Evolutionary conservation across 2,797 vertebrate species (phyloP), one percentile per base, ranked within the genome.

Genomic region (Megaceryle alcyon): DNA sequence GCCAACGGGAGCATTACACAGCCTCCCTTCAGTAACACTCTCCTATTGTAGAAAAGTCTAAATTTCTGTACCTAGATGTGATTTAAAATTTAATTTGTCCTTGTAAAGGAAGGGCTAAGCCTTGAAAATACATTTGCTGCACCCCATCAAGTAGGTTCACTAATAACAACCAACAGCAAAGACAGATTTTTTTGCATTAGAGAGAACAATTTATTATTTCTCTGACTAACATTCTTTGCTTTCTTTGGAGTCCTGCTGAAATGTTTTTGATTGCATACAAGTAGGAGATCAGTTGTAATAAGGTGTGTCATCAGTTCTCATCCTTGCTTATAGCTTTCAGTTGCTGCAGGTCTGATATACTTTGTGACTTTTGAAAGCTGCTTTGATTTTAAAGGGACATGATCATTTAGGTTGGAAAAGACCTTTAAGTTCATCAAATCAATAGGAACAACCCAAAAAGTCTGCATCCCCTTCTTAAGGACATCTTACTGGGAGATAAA

Each of bases 181-280:
- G 68, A n/a, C 83, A 94, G 53, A 29, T 37, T 64, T 88, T 88
- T 92, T 91, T 93, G 66, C 43, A 59, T 78, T 93, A 89, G 41
- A 80, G 70, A 89, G 23, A 92, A 66, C 49, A 90, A 56, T 96
- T 97, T 94, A 94, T 95, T 96, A 92, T 94, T 95, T 77, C 81
- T 94, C 86, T 92, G 69, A 61, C 75, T 68, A 90, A 72, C 64
- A 82, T 85, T 75, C 61, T 86, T 84, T 92, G 88, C 77, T 88
- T 91, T 79, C 90, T 92, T 83, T 96, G 91, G 90, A 82, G 44
- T 57, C 88, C 77, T 68, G 75, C 28, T 82, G 86, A 86, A 84
- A 82, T 82, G 33, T 61, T 94, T 92, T 82, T 86, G 77, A 68
- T 90, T 82, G 72, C 86, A 61, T 23, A 65, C 53, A 82, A 84